A percentile compares a stretch with the other conserved stretches of the same genome.
These are phyloP conservation scores for Myotis vivesi DNA, from an alignment of 2,797 vertebrate species.

Conservation along the genomic window DNA sequence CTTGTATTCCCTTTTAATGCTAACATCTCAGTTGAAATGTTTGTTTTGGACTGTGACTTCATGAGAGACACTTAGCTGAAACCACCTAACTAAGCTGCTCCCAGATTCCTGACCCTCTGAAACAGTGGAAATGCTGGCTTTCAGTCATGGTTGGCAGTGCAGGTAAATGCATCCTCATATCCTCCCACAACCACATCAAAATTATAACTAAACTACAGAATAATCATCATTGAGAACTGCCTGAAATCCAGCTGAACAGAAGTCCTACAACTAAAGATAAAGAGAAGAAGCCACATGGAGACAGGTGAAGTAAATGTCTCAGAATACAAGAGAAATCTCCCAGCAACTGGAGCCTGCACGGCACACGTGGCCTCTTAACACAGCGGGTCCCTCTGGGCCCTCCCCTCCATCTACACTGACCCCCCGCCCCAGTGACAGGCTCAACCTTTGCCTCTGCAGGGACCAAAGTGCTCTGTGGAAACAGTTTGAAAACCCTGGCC, in stretches of 20 bases:
- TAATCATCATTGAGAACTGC: neutral
- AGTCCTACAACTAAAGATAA: neutral
- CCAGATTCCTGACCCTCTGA: neutral
- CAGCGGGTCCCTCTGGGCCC: fast-evolving
- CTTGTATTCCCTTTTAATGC: neutral
- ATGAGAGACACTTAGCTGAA: neutral
- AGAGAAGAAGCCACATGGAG: neutral
- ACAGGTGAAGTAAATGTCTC: neutral
- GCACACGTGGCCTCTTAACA: neutral
- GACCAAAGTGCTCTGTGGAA: neutral
- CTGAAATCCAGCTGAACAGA: neutral
- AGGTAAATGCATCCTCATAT: neutral
- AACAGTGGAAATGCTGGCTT: neutral
- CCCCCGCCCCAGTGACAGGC: no score
- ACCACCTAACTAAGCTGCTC: neutral
- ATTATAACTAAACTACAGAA: neutral
- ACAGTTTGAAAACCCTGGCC: neutral
- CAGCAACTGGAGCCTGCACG: neutral
- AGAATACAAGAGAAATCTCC: neutral
- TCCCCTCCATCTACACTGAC: no score
- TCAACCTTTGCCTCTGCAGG: neutral
- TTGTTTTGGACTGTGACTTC: neutral
- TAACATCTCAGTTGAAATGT: neutral
- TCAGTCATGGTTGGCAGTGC: neutral
- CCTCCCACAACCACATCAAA: neutral